Evolutionary conservation across 1,140 invertebrate species (phyloP).

Genomic region (Zaprionus lachaisei): DNA sequence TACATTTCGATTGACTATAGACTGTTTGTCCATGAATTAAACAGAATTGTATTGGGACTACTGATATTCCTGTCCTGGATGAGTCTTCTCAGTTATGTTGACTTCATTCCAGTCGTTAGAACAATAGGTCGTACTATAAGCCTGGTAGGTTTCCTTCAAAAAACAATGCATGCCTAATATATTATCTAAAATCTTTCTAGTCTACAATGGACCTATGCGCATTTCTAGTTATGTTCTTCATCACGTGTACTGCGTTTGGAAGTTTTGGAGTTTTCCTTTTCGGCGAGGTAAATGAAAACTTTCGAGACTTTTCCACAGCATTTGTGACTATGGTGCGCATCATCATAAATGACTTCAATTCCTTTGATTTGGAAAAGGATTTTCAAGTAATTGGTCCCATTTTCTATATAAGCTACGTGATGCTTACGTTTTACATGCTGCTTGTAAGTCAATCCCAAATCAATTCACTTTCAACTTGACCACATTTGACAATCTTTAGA

Average conservation of each 20-base stretch:
- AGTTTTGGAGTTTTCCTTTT: slow-evolving; percentile 89
- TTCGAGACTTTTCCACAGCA: slow-evolving; percentile 86
- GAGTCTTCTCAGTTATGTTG: slow-evolving; percentile 44
- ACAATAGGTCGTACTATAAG: slow-evolving; percentile 88
- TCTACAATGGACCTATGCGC: slow-evolving; percentile 89
- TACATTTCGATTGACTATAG: slow-evolving; percentile 11
- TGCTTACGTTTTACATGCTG: slow-evolving; percentile 92
- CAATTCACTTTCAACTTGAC: not conserved
- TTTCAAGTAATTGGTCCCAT: slow-evolving; percentile 90
- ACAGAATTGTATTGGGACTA: slow-evolving; percentile 30
- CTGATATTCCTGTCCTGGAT: slow-evolving; percentile 47
- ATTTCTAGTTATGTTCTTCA: slow-evolving; percentile 91
- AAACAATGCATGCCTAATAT: not conserved
- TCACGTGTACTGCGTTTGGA: slow-evolving; percentile 91
- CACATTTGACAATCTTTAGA: slow-evolving; percentile 84
- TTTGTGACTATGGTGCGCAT: slow-evolving; percentile 89
- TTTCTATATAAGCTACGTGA: slow-evolving; percentile 90
- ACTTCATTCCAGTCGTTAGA: slow-evolving; percentile 90
- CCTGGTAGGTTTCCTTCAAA: slow-evolving; percentile 6
- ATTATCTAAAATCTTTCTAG: slow-evolving; percentile 61
- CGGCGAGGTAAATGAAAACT: slow-evolving; percentile 87
- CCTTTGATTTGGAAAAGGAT: slow-evolving; percentile 88
- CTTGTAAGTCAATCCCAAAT: slow-evolving; percentile 85
- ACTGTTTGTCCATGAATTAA: not conserved
- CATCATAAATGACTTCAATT: slow-evolving; percentile 92